Evolutionary conservation across 2,888 invertebrate genomes (phyloP), one percentile per base, ranked within the genome.

Genomic region (Pyrocoelia pectoralis): DNA sequence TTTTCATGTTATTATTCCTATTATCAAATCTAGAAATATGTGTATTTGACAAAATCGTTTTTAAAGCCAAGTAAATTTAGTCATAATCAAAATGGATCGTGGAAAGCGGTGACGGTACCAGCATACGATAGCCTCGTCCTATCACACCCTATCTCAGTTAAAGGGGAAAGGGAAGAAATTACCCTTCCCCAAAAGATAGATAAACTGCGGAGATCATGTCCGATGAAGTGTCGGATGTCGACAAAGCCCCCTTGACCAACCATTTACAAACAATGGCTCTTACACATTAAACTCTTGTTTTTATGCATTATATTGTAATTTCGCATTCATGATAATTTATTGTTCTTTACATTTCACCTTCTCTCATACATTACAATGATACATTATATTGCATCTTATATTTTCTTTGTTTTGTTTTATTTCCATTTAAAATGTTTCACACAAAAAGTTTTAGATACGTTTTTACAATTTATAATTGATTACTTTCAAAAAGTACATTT

Each of bases 101-200:
- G 28, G 64, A 64, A 60, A 56, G 56, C 64, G 56, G 64, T 64
- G 64, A 48, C 58, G 64, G 64, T 64, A 64, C 64, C 64, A 64
- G 64, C 64, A 64, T 64, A 48, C 57, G 64, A 64, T 64, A 64
- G 58, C 24, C 56, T 43, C 40, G 48, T 43, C 50, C 58, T 64
- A 64, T 64, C 64, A 33, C 59, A 43, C 64, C 56, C 49, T 64
- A 64, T 64, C 64, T 46, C 56, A 60, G 17, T 64, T 59, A 46
- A 54, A 54, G 43, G 55, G 55, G 64, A 57, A 51, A 33, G 59
- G 50, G 57, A 64, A 59, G 64, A 64, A 60, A 64, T 64, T 64
- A 59, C 59, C 64, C 59, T 64, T 64, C 51, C 64, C 55, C 33
- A 51, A 33, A 60, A 59, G 43, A 60, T 17, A 60, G 64, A 64